A percentile compares a stretch with the other conserved stretches of the same genome.
Conservation (phyloP, 2,113 vertebrate species). For the Gorilla gorilla region DNA sequence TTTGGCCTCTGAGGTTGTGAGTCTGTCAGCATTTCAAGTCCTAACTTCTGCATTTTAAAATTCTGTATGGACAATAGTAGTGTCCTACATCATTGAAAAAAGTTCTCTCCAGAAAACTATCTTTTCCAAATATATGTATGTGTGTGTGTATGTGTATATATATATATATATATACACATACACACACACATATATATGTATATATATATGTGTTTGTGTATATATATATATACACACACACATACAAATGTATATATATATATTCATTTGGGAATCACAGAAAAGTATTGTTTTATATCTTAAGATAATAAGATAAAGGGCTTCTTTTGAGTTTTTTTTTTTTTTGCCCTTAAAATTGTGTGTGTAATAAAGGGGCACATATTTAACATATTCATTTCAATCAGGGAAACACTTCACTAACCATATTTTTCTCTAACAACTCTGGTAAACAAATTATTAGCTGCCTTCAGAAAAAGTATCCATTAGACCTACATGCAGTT, state of each 20-base stretch:
- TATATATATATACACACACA: too few species aligned
- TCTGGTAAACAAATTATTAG: constrained; percentile 37
- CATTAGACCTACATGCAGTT: not conserved
- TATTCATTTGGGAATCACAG: not conserved
- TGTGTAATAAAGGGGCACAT: not conserved
- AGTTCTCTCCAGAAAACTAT: not conserved
- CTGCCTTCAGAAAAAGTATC: not conserved
- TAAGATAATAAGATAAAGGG: constrained; percentile 20
- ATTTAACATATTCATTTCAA: not conserved
- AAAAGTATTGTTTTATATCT: not conserved
- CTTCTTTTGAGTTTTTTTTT: not conserved
- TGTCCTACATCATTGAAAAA: not conserved
- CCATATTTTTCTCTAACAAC: not conserved
- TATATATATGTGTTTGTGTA: too few species aligned
- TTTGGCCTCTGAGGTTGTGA: constrained; percentile 41
- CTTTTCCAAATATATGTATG: not conserved
- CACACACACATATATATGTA: too few species aligned
- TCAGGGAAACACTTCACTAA: not conserved
- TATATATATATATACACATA: too few species aligned
- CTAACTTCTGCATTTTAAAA: not conserved
- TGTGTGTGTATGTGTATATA: too few species aligned
- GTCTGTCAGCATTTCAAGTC: constrained; percentile 32
- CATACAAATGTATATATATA: too few species aligned
- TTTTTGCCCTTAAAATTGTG: not conserved
- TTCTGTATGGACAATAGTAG: not conserved